A percentile compares a stretch with the other conserved stretches of the same genome.
Conservation (phyloP, 2,888 invertebrate species). For the Hypolimnas misippus region DNA sequence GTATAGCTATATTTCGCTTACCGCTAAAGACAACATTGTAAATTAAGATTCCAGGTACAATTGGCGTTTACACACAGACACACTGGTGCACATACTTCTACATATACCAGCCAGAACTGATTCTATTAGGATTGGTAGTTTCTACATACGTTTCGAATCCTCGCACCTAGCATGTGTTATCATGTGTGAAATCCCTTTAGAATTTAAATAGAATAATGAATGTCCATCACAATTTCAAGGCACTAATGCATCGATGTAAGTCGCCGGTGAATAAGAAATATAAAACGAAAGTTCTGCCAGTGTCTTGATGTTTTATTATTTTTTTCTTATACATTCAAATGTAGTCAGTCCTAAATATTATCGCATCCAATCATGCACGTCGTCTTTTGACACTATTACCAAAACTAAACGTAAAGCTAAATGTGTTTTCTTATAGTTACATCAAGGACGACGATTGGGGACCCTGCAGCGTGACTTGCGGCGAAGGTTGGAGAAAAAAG, state of each 20-base stretch:
- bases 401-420: not conserved
- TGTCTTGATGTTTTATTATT: slow-evolving; percentile 6
- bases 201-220: slow-evolving; percentile 28
- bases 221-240: slow-evolving; percentile 24
- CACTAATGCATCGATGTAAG: slow-evolving; percentile 22
- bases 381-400: slow-evolving; percentile 10
- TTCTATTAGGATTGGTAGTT: slow-evolving; percentile 54
- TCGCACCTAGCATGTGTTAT: slow-evolving; percentile 69
- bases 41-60: slow-evolving; percentile 48
- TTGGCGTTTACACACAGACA: slow-evolving; percentile 58
- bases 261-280: slow-evolving; percentile 1
- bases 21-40: slow-evolving; percentile 44
- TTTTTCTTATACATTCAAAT: not conserved
- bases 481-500: slow-evolving; percentile 93
- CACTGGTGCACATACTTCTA: slow-evolving; percentile 82
- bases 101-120: slow-evolving; percentile 80
- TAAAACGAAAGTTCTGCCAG: not conserved
- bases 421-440: slow-evolving; percentile 86
- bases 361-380: slow-evolving; percentile 40
- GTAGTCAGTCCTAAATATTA: slow-evolving; percentile 11
- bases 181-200: slow-evolving; percentile 42
- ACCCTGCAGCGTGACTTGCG: slow-evolving; percentile 95
- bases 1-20: slow-evolving; percentile 46
- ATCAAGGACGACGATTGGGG: slow-evolving; percentile 95
- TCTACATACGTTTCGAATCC: slow-evolving; percentile 49